A percentile compares a stretch with the other conserved stretches of the same genome.
These are phyloP conservation scores for Plagodis dolabraria DNA, from an alignment of 2,888 invertebrate genomes.

Conservation along the genomic window DNA sequence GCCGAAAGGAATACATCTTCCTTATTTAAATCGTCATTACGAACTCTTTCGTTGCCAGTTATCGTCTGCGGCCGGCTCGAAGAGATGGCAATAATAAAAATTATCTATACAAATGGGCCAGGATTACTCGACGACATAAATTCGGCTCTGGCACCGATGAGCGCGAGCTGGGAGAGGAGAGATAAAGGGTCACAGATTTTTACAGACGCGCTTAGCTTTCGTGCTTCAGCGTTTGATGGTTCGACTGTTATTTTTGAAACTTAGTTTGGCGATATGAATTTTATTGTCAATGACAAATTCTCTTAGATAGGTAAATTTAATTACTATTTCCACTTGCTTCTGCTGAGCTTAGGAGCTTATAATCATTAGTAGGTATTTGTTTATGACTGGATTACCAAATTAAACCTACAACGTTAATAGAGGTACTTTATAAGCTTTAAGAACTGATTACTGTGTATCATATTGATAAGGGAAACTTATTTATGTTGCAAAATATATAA, in stretches of 20 bases:
- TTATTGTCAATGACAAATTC: too few species aligned
- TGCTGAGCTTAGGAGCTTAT: too few species aligned
- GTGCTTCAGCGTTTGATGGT: constrained; percentile 57
- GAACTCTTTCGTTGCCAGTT: constrained; percentile 81
- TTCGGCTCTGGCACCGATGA: constrained; percentile 82
- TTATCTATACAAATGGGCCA: constrained; percentile 84
- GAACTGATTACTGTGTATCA: too few species aligned
- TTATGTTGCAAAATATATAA: too few species aligned
- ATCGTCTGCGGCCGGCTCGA: constrained; percentile 77
- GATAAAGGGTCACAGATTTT: constrained; percentile 83
- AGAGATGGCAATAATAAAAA: constrained; percentile 85
- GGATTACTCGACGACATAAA: constrained; percentile 84
- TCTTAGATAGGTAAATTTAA: too few species aligned
- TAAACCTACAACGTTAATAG: too few species aligned
- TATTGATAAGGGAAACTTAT: too few species aligned
- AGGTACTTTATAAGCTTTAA: too few species aligned
- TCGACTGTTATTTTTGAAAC: constrained; percentile 4
- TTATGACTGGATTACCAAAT: too few species aligned
- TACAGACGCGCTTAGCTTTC: constrained; percentile 58
- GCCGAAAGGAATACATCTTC: constrained; percentile 81
- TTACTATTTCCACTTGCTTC: too few species aligned
- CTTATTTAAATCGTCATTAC: constrained; percentile 84
- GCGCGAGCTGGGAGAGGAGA: constrained; percentile 68
- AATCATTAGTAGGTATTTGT: too few species aligned
- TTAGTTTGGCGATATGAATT: not conserved